A percentile compares a stretch with the other conserved stretches of the same genome.
Evolutionary conservation across 2,888 invertebrate species (phyloP).

Genomic region (Nudaria mundana): DNA sequence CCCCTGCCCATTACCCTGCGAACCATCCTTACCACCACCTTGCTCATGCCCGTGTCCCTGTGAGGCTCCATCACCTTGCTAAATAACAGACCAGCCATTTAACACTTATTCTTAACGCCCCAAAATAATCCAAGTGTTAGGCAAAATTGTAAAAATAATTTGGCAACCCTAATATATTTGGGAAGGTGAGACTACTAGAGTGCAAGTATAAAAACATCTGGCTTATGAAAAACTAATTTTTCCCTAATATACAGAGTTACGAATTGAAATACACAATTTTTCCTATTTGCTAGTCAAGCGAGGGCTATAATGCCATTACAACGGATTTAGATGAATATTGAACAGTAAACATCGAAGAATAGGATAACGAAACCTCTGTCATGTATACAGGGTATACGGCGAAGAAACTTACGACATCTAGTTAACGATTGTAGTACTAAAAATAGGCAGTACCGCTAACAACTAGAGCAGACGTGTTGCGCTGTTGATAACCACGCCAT

Average conservation of each 20-base stretch:
- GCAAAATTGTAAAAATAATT: background rate
- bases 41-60: constrained; percentile 15
- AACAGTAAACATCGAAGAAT: too few relatives aligned
- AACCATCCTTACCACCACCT: constrained; percentile 2
- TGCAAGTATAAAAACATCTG: constrained; percentile 7
- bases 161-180: background rate
- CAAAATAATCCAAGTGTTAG: background rate
- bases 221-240: background rate
- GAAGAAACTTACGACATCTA: background rate
- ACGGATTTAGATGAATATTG: too few relatives aligned
- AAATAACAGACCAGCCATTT: constrained; percentile 9
- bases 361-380: too few relatives aligned
- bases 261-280: too few relatives aligned
- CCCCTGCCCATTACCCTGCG: constrained; percentile 5
- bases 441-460: too few relatives aligned
- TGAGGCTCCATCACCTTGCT: constrained; percentile 17
- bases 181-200: background rate
- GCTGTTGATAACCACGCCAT: background rate
- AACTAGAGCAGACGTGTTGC: too few relatives aligned
- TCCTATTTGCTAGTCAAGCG: too few relatives aligned
- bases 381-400: too few relatives aligned
- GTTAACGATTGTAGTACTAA: background rate
- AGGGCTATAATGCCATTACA: too few relatives aligned
- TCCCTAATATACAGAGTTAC: background rate
- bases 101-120: constrained; percentile 10